A percentile compares a stretch with the other conserved stretches of the same genome.
These are phyloP conservation scores for Cerceris ruficornis DNA, from an alignment of 2,888 invertebrate genomes.

Conservation along the genomic window DNA sequence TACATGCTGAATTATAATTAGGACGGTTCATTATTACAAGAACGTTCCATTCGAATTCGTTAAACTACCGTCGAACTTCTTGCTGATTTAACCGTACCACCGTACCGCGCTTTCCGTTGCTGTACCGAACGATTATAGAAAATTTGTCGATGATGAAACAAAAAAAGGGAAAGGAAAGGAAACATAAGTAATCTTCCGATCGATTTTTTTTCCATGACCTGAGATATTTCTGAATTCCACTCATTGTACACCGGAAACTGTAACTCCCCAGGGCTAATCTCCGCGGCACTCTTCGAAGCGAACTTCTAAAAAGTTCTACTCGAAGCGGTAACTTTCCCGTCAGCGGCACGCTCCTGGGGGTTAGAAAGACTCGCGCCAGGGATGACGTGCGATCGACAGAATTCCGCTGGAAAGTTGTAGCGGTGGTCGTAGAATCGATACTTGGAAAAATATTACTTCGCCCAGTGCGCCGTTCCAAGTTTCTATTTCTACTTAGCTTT, in stretches of 20 bases:
- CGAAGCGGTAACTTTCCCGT: constrained; percentile 64
- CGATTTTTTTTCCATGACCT: constrained; percentile 47
- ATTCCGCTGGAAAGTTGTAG: constrained; percentile 54
- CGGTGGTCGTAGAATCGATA: constrained; percentile 57
- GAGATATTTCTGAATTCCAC: constrained; percentile 62
- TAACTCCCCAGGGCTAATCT: constrained; percentile 68
- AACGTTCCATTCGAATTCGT: neutral
- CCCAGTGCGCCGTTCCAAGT: constrained; percentile 29
- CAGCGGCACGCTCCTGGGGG: constrained; percentile 62
- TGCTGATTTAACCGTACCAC: neutral
- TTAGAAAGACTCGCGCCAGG: constrained; percentile 56
- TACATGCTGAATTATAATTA: neutral
- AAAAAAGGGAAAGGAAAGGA: neutral
- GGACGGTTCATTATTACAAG: neutral
- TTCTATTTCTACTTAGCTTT: constrained; percentile 19
- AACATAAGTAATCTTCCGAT: constrained; percentile 25
- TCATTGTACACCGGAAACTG: constrained; percentile 65
- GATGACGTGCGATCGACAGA: constrained; percentile 63
- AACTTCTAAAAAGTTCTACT: constrained; percentile 66
- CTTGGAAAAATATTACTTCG: constrained; percentile 55
- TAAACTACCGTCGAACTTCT: neutral
- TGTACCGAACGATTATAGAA: neutral
- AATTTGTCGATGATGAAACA: neutral
- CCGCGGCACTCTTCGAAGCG: constrained; percentile 48
- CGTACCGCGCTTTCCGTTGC: no score